These are phyloP conservation scores for Telenomus remus DNA, from an alignment of 1,140 invertebrate species.

Conservation along the genomic window DNA sequence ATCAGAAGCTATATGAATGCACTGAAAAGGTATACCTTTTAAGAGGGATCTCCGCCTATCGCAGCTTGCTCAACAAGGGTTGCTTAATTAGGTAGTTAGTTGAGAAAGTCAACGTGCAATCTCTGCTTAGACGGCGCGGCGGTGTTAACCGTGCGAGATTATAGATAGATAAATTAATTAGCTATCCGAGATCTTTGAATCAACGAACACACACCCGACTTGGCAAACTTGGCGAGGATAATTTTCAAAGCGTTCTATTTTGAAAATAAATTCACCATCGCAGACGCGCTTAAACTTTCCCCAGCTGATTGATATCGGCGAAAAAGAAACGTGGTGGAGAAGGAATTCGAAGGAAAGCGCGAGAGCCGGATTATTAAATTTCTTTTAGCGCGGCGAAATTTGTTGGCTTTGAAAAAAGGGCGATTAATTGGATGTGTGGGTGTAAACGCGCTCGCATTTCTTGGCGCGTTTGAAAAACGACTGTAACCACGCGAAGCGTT, in stretches of 20 bases:
- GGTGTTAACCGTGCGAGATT: constrained; percentile 61
- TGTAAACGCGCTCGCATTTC: constrained; percentile 39
- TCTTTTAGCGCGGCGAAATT: constrained; percentile 15
- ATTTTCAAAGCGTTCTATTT: constrained; percentile 6
- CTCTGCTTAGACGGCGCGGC: constrained; percentile 42
- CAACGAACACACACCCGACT: constrained; percentile 11
- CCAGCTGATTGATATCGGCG: too few relatives aligned
- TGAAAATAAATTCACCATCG: too few relatives aligned
- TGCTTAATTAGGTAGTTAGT: constrained; percentile 65
- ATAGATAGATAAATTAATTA: constrained; percentile 66
- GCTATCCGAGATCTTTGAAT: constrained; percentile 57
- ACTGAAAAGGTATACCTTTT: constrained; percentile 50
- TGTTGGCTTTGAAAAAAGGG: constrained; percentile 2
- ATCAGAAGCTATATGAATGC: constrained; percentile 40
- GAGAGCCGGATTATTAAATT: neutral
- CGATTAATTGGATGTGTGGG: constrained; percentile 1
- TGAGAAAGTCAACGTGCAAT: constrained; percentile 45
- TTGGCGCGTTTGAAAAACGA: constrained; percentile 41
- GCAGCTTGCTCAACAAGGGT: constrained; percentile 53
- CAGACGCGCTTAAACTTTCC: too few relatives aligned
- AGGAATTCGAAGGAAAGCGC: too few relatives aligned
- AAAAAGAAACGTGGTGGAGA: too few relatives aligned
- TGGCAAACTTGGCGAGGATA: constrained; percentile 20
- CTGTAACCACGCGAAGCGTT: constrained; percentile 55
- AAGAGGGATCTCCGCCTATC: constrained; percentile 53